phyloP scores from a whole-genome alignment of 2,888 invertebrate genomes.

The Caenorhabditis angaria region DNA sequence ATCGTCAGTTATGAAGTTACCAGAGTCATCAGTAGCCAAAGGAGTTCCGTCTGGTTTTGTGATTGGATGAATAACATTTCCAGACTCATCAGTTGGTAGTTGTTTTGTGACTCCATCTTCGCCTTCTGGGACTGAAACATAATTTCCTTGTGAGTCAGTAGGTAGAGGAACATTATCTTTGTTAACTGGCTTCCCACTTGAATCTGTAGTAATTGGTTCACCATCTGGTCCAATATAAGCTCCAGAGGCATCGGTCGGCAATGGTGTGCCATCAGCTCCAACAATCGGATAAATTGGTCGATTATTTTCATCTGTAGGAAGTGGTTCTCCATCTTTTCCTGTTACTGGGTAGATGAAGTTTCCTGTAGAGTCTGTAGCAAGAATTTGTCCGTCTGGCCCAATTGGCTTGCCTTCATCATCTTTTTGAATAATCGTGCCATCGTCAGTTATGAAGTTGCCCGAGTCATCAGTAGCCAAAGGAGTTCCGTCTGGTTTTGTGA shows the following conservation, averaged over 20 bases:
- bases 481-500: slow-evolving; percentile 30
- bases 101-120: slow-evolving; percentile 15
- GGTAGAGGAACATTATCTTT: slow-evolving; percentile 42
- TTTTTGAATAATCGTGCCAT: slow-evolving; percentile 26
- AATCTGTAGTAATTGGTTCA: slow-evolving; percentile 37
- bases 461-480: slow-evolving; percentile 28
- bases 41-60: slow-evolving; percentile 42
- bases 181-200: slow-evolving; percentile 25
- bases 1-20: slow-evolving; percentile 35
- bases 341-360: slow-evolving; percentile 34
- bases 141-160: slow-evolving; percentile 31
- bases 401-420: slow-evolving; percentile 42
- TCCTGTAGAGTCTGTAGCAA: slow-evolving; percentile 48
- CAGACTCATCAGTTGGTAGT: slow-evolving; percentile 32
- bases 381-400: slow-evolving; percentile 17
- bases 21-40: slow-evolving; percentile 44
- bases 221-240: slow-evolving; percentile 38
- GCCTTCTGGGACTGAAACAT: slow-evolving; percentile 18
- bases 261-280: slow-evolving; percentile 32
- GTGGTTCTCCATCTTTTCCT: slow-evolving; percentile 51
- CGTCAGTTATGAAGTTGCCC: slow-evolving; percentile 29
- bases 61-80: slow-evolving; percentile 35
- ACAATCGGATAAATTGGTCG: slow-evolving; percentile 39
- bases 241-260: slow-evolving; percentile 38
- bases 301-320: slow-evolving; percentile 37